Percentiles rank a stretch among this genome's conserved stretches.
phyloP scores from a whole-genome alignment of 2,113 vertebrate species.

The Pitta sordida region DNA sequence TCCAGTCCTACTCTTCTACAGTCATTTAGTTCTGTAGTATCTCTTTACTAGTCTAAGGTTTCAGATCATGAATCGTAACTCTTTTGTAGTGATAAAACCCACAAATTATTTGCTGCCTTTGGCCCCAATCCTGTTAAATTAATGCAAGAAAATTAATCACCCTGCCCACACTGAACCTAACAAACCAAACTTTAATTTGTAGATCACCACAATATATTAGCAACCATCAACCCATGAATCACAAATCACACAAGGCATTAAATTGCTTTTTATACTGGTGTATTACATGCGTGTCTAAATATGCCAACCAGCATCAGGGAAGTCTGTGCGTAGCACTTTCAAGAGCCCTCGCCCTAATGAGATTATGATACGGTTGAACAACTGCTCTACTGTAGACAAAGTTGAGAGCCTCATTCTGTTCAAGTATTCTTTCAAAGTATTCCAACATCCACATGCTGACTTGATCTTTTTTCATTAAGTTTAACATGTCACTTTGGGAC shows the following conservation, averaged over 20 bases:
- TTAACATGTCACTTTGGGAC: constrained; percentile 5
- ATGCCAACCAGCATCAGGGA: not conserved
- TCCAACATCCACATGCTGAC: not conserved
- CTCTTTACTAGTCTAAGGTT: not conserved
- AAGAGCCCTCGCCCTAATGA: constrained; percentile 31
- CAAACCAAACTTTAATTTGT: not conserved
- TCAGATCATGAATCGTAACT: not conserved
- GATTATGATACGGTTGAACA: constrained; percentile 12
- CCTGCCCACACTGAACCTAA: not conserved
- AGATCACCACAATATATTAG: constrained; percentile 20
- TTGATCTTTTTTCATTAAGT: constrained; percentile 24
- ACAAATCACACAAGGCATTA: constrained; percentile 28
- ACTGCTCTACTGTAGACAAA: not conserved
- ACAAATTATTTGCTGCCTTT: not conserved
- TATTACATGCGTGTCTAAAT: not conserved
- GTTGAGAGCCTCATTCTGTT: constrained; percentile 10
- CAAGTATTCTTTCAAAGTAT: constrained; percentile 9
- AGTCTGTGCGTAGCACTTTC: constrained; percentile 36
- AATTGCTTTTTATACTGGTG: constrained; percentile 35
- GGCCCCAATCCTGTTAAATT: not conserved
- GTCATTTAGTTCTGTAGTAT: not conserved
- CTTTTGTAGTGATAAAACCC: not conserved
- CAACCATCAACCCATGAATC: not conserved
- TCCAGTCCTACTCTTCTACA: not conserved
- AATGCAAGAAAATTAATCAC: not conserved